These are phyloP conservation scores for Andrena trimmerana DNA, from an alignment of 2,888 invertebrate species.

Conservation along the genomic window DNA sequence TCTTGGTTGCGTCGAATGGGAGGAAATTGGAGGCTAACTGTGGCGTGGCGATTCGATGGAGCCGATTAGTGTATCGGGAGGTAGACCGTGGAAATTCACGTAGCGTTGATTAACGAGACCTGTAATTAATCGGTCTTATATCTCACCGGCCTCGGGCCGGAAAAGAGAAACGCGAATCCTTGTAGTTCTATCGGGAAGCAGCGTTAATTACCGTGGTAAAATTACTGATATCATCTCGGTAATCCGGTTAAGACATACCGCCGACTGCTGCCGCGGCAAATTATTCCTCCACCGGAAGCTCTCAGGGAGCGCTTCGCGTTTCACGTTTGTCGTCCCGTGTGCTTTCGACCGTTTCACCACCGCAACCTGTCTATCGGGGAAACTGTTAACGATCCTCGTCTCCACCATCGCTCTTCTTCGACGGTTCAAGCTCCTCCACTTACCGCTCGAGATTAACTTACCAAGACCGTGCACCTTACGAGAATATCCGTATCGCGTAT, in stretches of 20 bases:
- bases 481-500: background rate
- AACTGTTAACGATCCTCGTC: background rate
- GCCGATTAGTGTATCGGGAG: conserved; percentile 35
- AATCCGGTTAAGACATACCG: conserved; percentile 55
- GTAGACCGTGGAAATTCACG: conserved; percentile 31
- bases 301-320: background rate
- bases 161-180: conserved; percentile 53
- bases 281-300: conserved; percentile 70
- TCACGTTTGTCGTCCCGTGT: conserved; percentile 1
- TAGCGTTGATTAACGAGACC: conserved; percentile 58
- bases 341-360: background rate
- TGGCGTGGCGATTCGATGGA: background rate
- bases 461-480: background rate
- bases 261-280: conserved; percentile 52
- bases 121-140: conserved; percentile 57
- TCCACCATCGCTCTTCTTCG: background rate
- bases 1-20: background rate
- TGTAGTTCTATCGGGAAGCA: conserved; percentile 36
- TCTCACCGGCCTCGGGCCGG: conserved; percentile 44
- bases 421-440: background rate
- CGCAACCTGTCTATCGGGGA: background rate
- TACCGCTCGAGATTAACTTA: background rate
- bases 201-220: conserved; percentile 81
- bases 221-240: conserved; percentile 76
- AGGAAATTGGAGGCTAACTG: background rate